phyloP scores from a whole-genome alignment of 2,113 vertebrate genomes.

The human region DNA sequence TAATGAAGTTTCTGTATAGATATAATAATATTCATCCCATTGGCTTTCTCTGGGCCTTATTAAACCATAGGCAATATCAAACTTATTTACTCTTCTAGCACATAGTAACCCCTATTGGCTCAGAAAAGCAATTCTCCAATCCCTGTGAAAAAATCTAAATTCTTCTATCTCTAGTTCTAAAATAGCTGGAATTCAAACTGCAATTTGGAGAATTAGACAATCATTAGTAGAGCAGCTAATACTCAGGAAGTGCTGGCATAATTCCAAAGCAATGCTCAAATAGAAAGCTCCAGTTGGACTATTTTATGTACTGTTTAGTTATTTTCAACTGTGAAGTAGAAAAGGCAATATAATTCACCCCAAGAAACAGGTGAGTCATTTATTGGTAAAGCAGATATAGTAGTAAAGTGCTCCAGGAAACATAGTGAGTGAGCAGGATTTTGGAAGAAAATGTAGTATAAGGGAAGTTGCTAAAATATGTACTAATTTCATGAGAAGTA shows the following conservation, averaged over 20 bases:
- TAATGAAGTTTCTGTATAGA: background rate
- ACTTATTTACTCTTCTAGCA: background rate
- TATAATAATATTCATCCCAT: background rate
- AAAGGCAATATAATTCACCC: slow-evolving; percentile 9
- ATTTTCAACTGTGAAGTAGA: background rate
- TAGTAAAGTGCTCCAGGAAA: background rate
- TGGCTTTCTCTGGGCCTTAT: background rate
- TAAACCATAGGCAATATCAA: background rate
- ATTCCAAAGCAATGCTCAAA: background rate
- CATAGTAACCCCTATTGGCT: background rate
- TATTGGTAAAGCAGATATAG: background rate
- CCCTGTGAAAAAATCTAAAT: background rate
- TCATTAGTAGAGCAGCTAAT: background rate
- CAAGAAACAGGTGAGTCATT: slow-evolving; percentile 3
- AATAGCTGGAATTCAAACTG: slow-evolving; percentile 9
- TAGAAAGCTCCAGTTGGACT: background rate
- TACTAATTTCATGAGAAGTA: background rate
- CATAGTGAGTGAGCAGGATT: background rate
- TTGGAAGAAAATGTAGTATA: background rate
- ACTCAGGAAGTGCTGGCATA: background rate
- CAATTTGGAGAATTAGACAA: background rate
- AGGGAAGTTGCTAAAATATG: background rate
- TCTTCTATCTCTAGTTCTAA: background rate
- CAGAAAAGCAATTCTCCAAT: slow-evolving; percentile 27
- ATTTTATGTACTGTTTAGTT: background rate